Conservation (phyloP, 2,113 vertebrate species). For the Tragelaphus strepsiceros region DNA sequence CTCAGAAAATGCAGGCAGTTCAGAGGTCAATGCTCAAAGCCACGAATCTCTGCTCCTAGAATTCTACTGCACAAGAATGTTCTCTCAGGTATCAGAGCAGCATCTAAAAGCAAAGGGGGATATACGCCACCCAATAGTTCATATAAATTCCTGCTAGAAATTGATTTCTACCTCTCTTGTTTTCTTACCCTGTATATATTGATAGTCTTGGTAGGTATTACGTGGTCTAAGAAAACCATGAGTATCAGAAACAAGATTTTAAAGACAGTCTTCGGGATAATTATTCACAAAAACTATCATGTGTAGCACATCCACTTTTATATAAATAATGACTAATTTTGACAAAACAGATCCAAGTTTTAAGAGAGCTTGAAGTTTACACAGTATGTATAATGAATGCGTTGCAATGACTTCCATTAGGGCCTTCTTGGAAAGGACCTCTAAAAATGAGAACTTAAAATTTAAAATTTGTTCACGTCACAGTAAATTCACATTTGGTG, state of each 20-base stretch:
- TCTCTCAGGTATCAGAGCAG: not conserved
- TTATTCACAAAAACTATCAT: not conserved
- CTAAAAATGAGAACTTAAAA: not conserved
- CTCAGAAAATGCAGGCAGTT: conserved; percentile 31
- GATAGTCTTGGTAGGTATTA: not conserved
- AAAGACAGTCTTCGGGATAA: not conserved
- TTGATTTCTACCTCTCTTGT: not conserved
- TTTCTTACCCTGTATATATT: not conserved
- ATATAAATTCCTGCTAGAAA: not conserved
- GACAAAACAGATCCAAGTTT: not conserved
- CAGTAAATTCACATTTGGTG: not conserved
- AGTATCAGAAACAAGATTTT: conserved; percentile 6
- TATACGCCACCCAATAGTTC: not conserved
- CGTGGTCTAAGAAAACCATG: not conserved
- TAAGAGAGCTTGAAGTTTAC: not conserved
- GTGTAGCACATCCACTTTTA: not conserved
- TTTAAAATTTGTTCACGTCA: not conserved
- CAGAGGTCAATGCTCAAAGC: not conserved
- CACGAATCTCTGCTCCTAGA: not conserved
- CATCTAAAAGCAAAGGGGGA: conserved; percentile 39
- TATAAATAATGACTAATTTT: not conserved
- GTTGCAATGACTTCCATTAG: not conserved
- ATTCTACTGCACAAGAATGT: not conserved
- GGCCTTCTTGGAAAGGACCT: not conserved
- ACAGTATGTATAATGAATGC: not conserved